phyloP scores from a whole-genome alignment of 2,113 vertebrate genomes.

The Cercocebus atys region DNA sequence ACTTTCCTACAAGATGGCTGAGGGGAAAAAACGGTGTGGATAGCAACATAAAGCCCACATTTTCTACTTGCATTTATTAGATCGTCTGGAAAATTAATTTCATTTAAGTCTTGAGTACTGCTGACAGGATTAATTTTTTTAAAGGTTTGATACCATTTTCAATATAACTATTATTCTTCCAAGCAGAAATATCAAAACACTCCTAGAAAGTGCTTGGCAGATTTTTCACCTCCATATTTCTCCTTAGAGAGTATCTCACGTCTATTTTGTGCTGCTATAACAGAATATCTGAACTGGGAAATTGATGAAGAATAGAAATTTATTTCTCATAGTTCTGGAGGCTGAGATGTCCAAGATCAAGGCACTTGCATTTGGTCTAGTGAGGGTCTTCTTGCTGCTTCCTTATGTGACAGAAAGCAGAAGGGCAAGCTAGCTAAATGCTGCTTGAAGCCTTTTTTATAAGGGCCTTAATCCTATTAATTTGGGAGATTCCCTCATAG shows the following conservation, averaged over 20 bases:
- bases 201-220: background rate
- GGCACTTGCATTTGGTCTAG: background rate
- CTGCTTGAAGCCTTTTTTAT: background rate
- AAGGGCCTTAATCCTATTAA: background rate
- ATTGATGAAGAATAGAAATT: background rate
- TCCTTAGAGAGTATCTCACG: background rate
- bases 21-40: fast-evolving
- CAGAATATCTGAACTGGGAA: background rate
- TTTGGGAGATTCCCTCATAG: background rate
- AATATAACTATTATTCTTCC: background rate
- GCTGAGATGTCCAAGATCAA: background rate
- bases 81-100: background rate
- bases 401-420: background rate
- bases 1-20: background rate
- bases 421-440: background rate
- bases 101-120: background rate
- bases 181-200: background rate
- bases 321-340: background rate
- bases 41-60: background rate
- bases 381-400: background rate
- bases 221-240: conserved; percentile 19
- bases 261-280: background rate
- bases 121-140: background rate
- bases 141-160: background rate
- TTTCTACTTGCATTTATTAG: background rate